These are phyloP conservation scores for Perizoma flavofasciatum DNA, from an alignment of 2,888 invertebrate genomes.

Conservation along the genomic window DNA sequence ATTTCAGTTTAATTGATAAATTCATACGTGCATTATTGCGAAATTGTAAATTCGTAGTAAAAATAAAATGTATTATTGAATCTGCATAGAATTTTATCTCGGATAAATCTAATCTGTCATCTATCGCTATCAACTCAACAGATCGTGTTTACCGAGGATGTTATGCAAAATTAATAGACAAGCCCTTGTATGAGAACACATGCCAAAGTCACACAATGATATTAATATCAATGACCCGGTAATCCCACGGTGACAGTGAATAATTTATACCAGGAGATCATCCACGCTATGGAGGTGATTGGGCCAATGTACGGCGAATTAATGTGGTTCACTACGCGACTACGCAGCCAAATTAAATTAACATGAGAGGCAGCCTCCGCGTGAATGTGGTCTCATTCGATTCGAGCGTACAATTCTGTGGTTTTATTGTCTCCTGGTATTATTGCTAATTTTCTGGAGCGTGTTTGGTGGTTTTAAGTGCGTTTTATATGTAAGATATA, in stretches of 20 bases:
- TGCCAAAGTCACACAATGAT: slow-evolving; percentile 25
- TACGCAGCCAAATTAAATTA: slow-evolving; percentile 69
- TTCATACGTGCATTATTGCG: not conserved
- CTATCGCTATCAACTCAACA: slow-evolving; percentile 17
- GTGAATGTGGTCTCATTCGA: slow-evolving; percentile 32
- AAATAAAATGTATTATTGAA: slow-evolving; percentile 13
- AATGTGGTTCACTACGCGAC: slow-evolving; percentile 54
- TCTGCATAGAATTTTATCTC: slow-evolving; percentile 6
- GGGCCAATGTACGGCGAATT: slow-evolving; percentile 55
- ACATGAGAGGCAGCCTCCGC: slow-evolving; percentile 52
- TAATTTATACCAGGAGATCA: slow-evolving; percentile 52
- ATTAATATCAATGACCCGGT: slow-evolving; percentile 37
- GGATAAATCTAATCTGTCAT: slow-evolving; percentile 19
- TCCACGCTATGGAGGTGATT: slow-evolving; percentile 48
- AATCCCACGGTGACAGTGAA: slow-evolving; percentile 34
- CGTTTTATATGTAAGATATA: slow-evolving; percentile 4
- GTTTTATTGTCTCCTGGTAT: slow-evolving; percentile 54
- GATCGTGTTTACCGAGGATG: slow-evolving; percentile 12
- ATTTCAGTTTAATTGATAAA: not conserved
- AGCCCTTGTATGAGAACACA: slow-evolving; percentile 1
- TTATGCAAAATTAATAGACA: slow-evolving; percentile 17
- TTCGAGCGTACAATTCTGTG: slow-evolving; percentile 31
- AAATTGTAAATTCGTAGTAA: slow-evolving; percentile 9
- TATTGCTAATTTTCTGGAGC: slow-evolving; percentile 25
- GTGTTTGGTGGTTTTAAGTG: slow-evolving; percentile 18